These are phyloP conservation scores for Subacronicta megacephala DNA, from an alignment of 2,888 invertebrate genomes.

Conservation along the genomic window DNA sequence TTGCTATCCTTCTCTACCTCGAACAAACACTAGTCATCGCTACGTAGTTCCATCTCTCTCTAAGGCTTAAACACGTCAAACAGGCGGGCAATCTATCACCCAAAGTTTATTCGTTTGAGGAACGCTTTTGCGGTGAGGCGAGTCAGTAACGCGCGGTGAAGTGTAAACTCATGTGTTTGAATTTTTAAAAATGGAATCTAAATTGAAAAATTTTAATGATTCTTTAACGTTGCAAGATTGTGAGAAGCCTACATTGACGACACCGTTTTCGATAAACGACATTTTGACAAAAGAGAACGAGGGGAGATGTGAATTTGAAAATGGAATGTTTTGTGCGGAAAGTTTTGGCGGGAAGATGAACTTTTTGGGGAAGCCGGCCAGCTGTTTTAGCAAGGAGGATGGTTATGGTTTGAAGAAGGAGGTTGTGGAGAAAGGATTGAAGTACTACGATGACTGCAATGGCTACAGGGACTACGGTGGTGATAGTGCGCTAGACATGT, in stretches of 20 bases:
- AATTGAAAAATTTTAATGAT: slow-evolving; percentile 79
- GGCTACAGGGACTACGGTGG: slow-evolving; percentile 79
- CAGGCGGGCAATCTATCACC: slow-evolving; percentile 86
- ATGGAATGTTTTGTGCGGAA: slow-evolving; percentile 77
- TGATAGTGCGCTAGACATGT: slow-evolving; percentile 86
- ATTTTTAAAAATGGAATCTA: slow-evolving; percentile 79
- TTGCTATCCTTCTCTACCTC: slow-evolving; percentile 67
- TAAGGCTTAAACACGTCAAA: slow-evolving; percentile 83
- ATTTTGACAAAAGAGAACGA: slow-evolving; percentile 91
- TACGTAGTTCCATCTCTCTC: slow-evolving; percentile 71
- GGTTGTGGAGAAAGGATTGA: slow-evolving; percentile 77
- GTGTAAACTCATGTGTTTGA: slow-evolving; percentile 65
- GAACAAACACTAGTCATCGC: slow-evolving; percentile 11
- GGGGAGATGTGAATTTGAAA: slow-evolving; percentile 82
- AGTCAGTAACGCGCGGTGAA: slow-evolving; percentile 72
- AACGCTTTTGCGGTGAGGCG: slow-evolving; percentile 87
- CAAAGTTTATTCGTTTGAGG: slow-evolving; percentile 88
- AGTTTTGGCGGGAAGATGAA: slow-evolving; percentile 81
- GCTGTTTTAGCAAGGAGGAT: slow-evolving; percentile 70
- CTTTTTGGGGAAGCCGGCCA: slow-evolving; percentile 71
- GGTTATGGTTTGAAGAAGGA: slow-evolving; percentile 75
- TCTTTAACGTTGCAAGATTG: slow-evolving; percentile 76
- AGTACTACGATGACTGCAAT: slow-evolving; percentile 81
- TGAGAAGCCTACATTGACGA: slow-evolving; percentile 85
- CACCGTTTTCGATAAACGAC: slow-evolving; percentile 93